Evolutionary conservation across 2,797 vertebrate genomes (phyloP).

Genomic region (Okamejei kenojei): DNA sequence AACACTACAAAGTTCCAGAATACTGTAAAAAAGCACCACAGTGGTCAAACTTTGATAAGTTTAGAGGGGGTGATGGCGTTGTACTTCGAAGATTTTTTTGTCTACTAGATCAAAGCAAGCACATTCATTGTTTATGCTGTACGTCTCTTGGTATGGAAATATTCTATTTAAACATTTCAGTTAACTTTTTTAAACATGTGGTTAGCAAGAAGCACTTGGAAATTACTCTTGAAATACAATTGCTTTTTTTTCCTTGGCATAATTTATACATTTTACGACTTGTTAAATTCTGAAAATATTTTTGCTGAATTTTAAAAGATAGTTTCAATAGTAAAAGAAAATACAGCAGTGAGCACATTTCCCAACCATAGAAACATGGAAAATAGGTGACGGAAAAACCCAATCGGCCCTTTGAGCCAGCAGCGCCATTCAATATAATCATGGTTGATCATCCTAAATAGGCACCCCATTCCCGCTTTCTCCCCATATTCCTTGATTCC

Average conservation of each 20-base stretch:
- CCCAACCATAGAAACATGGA: neutral
- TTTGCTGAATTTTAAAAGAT: neutral
- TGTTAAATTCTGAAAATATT: neutral
- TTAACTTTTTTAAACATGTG: neutral
- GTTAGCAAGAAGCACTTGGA: neutral
- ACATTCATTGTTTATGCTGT: neutral
- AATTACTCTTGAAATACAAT: neutral
- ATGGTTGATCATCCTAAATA: too few relatives aligned
- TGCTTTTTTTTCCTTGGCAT: neutral
- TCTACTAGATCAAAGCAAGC: neutral
- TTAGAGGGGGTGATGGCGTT: too few relatives aligned
- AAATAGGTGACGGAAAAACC: too few relatives aligned
- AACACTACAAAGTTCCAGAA: neutral
- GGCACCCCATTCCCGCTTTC: too few relatives aligned
- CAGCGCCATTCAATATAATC: too few relatives aligned
- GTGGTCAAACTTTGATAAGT: neutral
- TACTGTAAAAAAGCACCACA: neutral
- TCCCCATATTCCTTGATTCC: too few relatives aligned
- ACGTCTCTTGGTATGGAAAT: neutral
- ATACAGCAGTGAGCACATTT: neutral
- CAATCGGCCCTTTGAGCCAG: too few relatives aligned
- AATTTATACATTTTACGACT: neutral
- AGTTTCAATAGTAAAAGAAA: neutral
- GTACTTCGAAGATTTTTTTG: neutral
- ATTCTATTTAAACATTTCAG: neutral